Conservation (phyloP, 2,797 vertebrate genomes). For the Lagocephalus sceleratus region DNA sequence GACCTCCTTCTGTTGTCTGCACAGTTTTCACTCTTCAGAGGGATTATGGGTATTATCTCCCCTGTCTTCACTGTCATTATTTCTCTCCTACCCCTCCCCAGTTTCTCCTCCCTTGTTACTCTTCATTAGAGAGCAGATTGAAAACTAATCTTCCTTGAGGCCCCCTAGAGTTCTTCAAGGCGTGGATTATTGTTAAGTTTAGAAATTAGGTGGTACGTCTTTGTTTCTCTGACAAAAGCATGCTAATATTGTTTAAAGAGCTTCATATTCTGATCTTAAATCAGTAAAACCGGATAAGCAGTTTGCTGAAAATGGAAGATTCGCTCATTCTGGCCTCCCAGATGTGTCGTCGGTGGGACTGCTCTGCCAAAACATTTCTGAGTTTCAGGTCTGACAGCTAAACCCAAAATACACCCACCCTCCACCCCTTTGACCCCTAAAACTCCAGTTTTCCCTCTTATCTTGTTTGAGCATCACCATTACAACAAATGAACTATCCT, state of each 20-base stretch:
- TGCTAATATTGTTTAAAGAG: neutral
- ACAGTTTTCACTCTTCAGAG: constrained; percentile 35
- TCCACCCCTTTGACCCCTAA: no score
- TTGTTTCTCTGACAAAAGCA: constrained; percentile 13
- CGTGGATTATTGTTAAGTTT: constrained; percentile 32
- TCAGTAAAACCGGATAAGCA: neutral
- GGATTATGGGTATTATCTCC: constrained; percentile 53
- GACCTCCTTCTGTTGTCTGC: constrained; percentile 17
- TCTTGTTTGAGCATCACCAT: no score
- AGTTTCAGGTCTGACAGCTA: no score
- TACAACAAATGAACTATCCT: no score
- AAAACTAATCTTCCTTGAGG: constrained; percentile 51
- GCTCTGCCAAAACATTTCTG: no score
- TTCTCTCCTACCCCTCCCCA: constrained; percentile 8
- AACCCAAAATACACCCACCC: no score
- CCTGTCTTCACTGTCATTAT: constrained; percentile 35
- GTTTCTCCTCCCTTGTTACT: constrained; percentile 27
- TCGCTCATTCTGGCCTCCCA: no score
- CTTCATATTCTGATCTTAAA: neutral
- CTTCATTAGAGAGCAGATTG: constrained; percentile 55
- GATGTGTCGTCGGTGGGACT: no score
- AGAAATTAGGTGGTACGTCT: no score
- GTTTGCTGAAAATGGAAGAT: neutral
- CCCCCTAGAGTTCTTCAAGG: constrained; percentile 37
- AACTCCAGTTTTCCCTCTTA: no score